Conservation (phyloP, 2,797 vertebrate genomes). For the Chloroceryle inda region DNA sequence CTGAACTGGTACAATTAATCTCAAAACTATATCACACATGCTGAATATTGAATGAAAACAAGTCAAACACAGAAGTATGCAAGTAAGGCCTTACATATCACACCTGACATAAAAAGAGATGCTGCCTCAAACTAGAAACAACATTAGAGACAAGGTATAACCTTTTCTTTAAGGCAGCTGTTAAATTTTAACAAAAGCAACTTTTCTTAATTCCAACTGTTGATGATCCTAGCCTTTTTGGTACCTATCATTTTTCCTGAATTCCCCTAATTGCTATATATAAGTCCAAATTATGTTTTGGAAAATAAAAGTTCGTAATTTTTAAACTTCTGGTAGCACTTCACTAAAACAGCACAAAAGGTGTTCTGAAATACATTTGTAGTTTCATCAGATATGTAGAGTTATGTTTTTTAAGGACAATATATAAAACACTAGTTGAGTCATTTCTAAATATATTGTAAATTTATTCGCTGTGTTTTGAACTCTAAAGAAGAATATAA, state of each 20-base stretch:
- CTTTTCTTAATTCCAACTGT: not conserved
- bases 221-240: not conserved
- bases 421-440: not conserved
- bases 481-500: not conserved
- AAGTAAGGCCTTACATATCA: not conserved
- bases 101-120: not conserved
- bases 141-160: not conserved
- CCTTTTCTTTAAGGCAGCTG: not conserved
- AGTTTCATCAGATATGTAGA: not conserved
- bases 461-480: not conserved
- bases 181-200: not conserved
- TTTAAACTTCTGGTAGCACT: not conserved
- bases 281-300: not conserved
- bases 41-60: not conserved
- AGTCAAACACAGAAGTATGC: not conserved
- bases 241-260: not conserved
- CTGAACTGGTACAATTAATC: not conserved
- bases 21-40: not conserved
- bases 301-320: fast-evolving
- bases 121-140: not conserved
- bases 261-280: not conserved
- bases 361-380: not conserved
- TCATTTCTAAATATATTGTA: not conserved
- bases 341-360: not conserved
- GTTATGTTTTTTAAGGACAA: not conserved